Base-by-base conservation (phyloP, 2,888 invertebrate genomes). In the Agapostemon virescens region DNA sequence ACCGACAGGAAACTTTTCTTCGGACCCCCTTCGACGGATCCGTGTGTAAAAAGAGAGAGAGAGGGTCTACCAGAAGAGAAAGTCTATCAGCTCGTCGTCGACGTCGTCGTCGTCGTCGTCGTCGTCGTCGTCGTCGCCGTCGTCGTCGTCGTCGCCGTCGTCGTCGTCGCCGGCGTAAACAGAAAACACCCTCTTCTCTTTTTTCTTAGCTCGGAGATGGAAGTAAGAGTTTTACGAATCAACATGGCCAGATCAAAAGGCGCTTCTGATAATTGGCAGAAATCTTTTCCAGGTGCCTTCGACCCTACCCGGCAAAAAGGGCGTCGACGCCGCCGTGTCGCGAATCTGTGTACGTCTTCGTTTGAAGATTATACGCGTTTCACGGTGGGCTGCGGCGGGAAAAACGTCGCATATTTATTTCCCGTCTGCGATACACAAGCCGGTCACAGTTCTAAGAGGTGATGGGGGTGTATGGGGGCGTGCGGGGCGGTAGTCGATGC, bases 241-340 rank as follows among this genome's bases (percentile, higher is more conserved):
- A 91, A 92, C 90, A 91, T 86, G 87, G 87, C 74, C 84, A 92
- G 91, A 92, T 92, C 92, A 92, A 92, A 92, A 90, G 91, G 73
- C 87, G 80, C 79, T 88, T 89, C 91, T 90, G 91, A 92, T 92
- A 92, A 92, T 92, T 92, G 92, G 90, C 88, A 85, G 88, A 89
- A 89, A 91, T 91, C 90, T 91, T 91, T 90, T 88, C 87, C 88
- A 74, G 58, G 61, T 61, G 71, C 69, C 77, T 69, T 76, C 69
- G 23, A 75, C 63, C 23, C 61, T 68, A n/a, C n/a, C 81, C 81
- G 67, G 64, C 74, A 75, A 72, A 77, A 58, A 66, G 72, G 78
- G 66, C 72, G 58, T 61, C 79, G 73, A 69, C 76, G 15, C 26
- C 26, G 55, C 26, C 55, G 55, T 15, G 67, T 75, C 81, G 78